Evolutionary conservation across 2,113 vertebrate species (phyloP).

Genomic region (Solea senegalensis): DNA sequence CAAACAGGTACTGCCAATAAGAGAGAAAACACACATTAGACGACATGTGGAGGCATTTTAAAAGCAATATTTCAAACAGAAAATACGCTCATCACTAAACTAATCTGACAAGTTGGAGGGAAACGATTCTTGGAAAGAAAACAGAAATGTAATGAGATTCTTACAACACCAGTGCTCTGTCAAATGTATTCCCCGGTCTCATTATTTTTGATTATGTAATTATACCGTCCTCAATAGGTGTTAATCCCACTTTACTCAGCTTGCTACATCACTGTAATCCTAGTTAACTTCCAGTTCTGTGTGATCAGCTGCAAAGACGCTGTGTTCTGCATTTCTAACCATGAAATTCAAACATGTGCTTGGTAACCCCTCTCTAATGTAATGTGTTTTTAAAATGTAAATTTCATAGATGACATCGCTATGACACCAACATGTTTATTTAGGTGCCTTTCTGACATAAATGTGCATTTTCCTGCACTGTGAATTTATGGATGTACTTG

Average conservation of each 20-base stretch:
- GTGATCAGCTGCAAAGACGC: too few relatives aligned
- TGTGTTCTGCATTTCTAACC: too few relatives aligned
- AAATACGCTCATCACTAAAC: neutral
- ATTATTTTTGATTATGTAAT: constrained; percentile 33
- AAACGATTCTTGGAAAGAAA: neutral
- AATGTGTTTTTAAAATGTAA: too few relatives aligned
- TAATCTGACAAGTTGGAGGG: neutral
- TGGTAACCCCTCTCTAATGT: too few relatives aligned
- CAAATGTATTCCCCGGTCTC: neutral
- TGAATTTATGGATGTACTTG: too few relatives aligned
- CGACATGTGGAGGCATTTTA: too few relatives aligned
- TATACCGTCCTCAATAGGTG: neutral
- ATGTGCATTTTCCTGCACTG: too few relatives aligned
- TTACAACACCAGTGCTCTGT: neutral
- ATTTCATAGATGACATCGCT: too few relatives aligned
- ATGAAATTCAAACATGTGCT: too few relatives aligned
- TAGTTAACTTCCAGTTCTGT: constrained; percentile 2
- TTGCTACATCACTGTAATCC: constrained; percentile 17
- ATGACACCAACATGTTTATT: too few relatives aligned
- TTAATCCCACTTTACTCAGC: constrained; percentile 17
- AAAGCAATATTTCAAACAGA: neutral
- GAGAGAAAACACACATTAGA: neutral
- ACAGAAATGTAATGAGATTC: neutral
- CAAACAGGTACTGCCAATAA: constrained; percentile 90
- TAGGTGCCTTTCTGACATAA: too few relatives aligned